Base-by-base conservation (phyloP, 2,113 vertebrate species). In the Indicator maculatus region DNA sequence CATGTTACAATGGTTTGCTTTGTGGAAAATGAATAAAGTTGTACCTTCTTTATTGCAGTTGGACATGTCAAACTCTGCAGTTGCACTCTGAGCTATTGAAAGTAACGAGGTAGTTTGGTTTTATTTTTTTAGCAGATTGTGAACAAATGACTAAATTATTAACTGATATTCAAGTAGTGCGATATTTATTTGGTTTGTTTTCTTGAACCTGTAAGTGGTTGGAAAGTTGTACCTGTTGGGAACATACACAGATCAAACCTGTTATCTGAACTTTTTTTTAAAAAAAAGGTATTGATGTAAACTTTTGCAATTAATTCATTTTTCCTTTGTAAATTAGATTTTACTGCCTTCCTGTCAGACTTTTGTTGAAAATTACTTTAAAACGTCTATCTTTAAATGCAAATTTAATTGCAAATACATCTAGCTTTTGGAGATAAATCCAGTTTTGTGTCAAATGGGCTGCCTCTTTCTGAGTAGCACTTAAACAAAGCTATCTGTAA, bases 211-310 rank as follows among this genome's bases (percentile, higher is more conserved):
- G 1, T 44, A 20, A 44, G 18, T 45, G 7, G 17, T 64, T n/a
- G 64, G 47, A 67, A 38, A 31, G 5, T 36, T 70, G 30, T 47
- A 27, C 4, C 8, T 47, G 38, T 16, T 77, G 0, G 0, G 45
- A 80, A 28, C 13, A 13, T 59, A 11, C 7, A 4, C 19, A 30
- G 59, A 16, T 27, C 20, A 73, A 44, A 59, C 17, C 50, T 70
- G 36, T 58, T 15, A 5, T 71, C 31, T 60, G 64, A 80, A n/a
- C 36, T 47, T 59, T 33, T 44, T 6, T 9, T 47, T 50, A 12
- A 12, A 23, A 4, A 31, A 30, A 83, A 44, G 11, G 5, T 18
- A 11, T 15, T 65, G 56, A 75, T 6, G 11, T 0, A 3, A 21
- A 13, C 8, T 64, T 67, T 87, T 23, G 9, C 38, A 4, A 21